These are phyloP conservation scores for Trissolcus basalis DNA, from an alignment of 1,140 invertebrate genomes.

Conservation along the genomic window DNA sequence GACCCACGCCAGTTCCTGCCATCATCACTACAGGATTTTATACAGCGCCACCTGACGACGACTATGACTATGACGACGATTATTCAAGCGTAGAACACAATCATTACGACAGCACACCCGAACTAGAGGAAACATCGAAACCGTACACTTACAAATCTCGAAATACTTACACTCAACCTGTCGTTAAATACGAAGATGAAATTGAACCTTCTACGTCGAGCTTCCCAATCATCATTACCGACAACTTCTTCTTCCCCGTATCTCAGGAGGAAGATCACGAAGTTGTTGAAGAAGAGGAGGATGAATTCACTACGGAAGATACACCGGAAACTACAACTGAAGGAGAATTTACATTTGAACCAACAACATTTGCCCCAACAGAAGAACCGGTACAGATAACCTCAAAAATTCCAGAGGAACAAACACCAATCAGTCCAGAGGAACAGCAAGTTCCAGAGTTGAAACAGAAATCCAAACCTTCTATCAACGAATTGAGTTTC, in stretches of 20 bases:
- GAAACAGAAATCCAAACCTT: no score
- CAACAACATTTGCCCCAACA: slow-evolving; percentile 7
- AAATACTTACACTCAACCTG: not conserved
- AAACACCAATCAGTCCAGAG: no score
- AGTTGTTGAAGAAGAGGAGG: slow-evolving; percentile 8
- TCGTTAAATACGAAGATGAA: slow-evolving; percentile 11
- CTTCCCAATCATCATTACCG: slow-evolving; percentile 72
- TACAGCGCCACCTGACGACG: slow-evolving; percentile 58
- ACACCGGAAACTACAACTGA: slow-evolving; percentile 14
- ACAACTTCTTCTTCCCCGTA: slow-evolving; percentile 73
- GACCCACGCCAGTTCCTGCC: slow-evolving; percentile 65
- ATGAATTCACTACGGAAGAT: slow-evolving; percentile 12
- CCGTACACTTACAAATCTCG: slow-evolving; percentile 57
- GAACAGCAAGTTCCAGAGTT: no score
- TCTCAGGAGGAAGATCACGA: slow-evolving; percentile 38
- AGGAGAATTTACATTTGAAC: slow-evolving; percentile 5
- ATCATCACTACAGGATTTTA: slow-evolving; percentile 75
- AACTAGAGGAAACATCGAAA: slow-evolving; percentile 62
- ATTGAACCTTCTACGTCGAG: slow-evolving; percentile 33
- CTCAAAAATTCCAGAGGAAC: no score
- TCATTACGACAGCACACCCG: slow-evolving; percentile 54
- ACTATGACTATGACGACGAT: slow-evolving; percentile 57
- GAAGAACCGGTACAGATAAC: not conserved
- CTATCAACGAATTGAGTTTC: no score
- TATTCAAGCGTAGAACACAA: slow-evolving; percentile 25